These are phyloP conservation scores for Sebastes kiyomatsui DNA, from an alignment of 2,797 vertebrate genomes.

Conservation along the genomic window DNA sequence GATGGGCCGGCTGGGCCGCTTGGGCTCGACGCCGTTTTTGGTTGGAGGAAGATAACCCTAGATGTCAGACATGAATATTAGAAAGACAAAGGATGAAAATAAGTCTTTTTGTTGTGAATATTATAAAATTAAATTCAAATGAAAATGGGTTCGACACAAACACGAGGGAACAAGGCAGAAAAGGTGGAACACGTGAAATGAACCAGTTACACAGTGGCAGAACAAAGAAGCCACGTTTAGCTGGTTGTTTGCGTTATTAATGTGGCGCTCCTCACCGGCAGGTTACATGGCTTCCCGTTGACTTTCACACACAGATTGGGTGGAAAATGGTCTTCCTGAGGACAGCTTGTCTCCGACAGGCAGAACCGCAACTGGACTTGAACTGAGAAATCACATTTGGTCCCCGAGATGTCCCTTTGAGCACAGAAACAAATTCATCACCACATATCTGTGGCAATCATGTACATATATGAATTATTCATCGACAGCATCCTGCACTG, in stretches of 20 bases:
- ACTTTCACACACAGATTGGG: conserved; percentile 99
- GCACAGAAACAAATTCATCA: conserved; percentile 45
- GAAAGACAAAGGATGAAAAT: not conserved
- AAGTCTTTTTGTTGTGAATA: not conserved
- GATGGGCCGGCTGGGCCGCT: conserved; percentile 98
- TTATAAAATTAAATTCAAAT: not conserved
- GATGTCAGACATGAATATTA: not conserved
- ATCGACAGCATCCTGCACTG: not conserved
- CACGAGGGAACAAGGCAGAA: not conserved
- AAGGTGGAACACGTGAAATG: not conserved
- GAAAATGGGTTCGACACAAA: not conserved
- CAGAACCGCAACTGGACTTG: conserved; percentile 99
- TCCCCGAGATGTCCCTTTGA: conserved; percentile 98
- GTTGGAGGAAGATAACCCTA: conserved; percentile 99
- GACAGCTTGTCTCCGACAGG: conserved; percentile 99
- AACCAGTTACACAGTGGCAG: not conserved
- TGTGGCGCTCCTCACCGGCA: conserved; percentile 90
- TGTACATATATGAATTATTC: conserved; percentile 30
- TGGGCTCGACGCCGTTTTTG: conserved; percentile 99
- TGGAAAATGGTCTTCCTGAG: conserved; percentile 99
- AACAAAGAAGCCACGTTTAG: not conserved
- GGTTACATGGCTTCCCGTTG: conserved; percentile 97
- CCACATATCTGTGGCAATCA: not conserved
- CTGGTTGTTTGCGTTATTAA: not conserved
- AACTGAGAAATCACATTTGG: conserved; percentile 99